These are phyloP conservation scores for Ibycter americanus DNA, from an alignment of 2,797 vertebrate genomes.

Conservation along the genomic window DNA sequence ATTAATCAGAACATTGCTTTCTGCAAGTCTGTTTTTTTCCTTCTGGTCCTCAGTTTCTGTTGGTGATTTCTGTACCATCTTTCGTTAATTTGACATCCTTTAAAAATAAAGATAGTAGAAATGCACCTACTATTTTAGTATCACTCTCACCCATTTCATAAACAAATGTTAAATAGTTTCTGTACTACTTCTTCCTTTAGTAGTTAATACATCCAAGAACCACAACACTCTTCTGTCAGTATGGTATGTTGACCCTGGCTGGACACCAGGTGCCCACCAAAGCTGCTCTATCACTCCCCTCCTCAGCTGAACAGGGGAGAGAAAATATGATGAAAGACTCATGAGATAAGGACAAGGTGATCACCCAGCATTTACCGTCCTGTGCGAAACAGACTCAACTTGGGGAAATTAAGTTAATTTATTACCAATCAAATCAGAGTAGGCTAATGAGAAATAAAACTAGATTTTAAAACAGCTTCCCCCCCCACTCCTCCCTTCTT, in stretches of 20 bases:
- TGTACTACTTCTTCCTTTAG: not conserved
- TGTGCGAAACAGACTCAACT: not conserved
- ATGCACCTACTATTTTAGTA: not conserved
- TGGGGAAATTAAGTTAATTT: not conserved
- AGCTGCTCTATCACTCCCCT: not conserved
- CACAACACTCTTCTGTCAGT: not conserved
- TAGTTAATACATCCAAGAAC: not conserved
- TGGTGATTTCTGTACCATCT: not conserved
- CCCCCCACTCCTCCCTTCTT: not conserved
- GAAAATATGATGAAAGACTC: not conserved
- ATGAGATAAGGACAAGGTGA: not conserved
- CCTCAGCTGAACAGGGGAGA: not conserved
- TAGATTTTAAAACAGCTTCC: not conserved
- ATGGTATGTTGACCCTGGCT: not conserved
- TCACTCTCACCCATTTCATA: not conserved
- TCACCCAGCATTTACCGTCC: not conserved
- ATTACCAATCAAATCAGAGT: not conserved
- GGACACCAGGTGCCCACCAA: not conserved
- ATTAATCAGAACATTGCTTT: not conserved
- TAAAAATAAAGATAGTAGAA: not conserved
- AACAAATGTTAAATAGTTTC: not conserved
- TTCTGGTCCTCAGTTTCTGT: not conserved
- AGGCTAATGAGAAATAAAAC: not conserved
- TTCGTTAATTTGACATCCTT: not conserved
- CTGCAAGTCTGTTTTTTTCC: not conserved